Percentiles rank a stretch among this genome's conserved stretches.
Conservation (phyloP, 2,888 invertebrate species). For the Troilus luridus region DNA sequence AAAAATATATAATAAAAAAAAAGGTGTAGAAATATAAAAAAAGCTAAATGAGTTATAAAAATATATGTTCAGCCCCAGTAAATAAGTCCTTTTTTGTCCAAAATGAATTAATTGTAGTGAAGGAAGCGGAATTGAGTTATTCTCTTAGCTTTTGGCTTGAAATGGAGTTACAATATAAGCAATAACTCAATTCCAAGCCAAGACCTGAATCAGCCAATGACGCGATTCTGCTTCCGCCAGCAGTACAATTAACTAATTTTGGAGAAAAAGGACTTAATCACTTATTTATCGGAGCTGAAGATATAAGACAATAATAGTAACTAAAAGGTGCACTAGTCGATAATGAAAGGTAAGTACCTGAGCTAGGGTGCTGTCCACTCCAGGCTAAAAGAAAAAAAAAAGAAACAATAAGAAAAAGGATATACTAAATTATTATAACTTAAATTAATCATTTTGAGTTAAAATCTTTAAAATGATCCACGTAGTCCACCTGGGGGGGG, state of each 20-base stretch:
- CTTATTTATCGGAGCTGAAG: too few relatives aligned
- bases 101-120: too few relatives aligned
- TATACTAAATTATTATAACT: slow-evolving; percentile 9
- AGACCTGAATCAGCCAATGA: too few relatives aligned
- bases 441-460: not conserved
- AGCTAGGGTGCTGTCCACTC: slow-evolving; percentile 36
- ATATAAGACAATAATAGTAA: not conserved
- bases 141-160: too few relatives aligned
- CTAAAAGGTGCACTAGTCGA: not conserved
- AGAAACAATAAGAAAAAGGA: not conserved
- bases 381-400: slow-evolving; percentile 46
- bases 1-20: not conserved
- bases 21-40: not conserved
- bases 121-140: too few relatives aligned
- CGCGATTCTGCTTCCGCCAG: too few relatives aligned
- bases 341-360: slow-evolving; percentile 36
- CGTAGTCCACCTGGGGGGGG: not conserved
- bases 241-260: too few relatives aligned
- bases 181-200: too few relatives aligned
- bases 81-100: too few relatives aligned
- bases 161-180: too few relatives aligned
- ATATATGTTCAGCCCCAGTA: too few relatives aligned
- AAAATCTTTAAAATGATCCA: not conserved
- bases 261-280: too few relatives aligned
- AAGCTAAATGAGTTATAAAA: not conserved